Conservation (phyloP, 2,113 vertebrate genomes). For the Heterotilapia buettikoferi region DNA sequence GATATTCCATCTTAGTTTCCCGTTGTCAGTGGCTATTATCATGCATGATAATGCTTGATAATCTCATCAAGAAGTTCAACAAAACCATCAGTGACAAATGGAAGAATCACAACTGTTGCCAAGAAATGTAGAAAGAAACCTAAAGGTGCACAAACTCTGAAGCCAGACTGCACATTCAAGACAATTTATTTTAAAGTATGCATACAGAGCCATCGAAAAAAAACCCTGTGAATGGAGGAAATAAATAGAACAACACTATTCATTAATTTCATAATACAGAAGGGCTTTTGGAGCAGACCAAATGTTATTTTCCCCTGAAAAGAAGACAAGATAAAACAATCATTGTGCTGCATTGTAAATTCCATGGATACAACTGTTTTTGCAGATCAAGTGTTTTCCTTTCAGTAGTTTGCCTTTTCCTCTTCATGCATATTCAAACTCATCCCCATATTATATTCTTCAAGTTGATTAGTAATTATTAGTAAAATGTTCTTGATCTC, state of each 20-base stretch:
- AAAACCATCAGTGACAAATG: neutral
- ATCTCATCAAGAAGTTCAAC: neutral
- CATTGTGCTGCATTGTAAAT: no score
- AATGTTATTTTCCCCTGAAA: no score
- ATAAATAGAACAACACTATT: neutral
- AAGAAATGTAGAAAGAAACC: neutral
- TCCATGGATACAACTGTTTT: no score
- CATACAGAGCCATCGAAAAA: neutral
- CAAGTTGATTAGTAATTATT: no score
- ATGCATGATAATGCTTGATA: neutral
- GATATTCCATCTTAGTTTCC: neutral
- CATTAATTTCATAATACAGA: neutral
- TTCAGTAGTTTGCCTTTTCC: no score
- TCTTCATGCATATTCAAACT: no score
- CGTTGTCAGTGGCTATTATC: fast-evolving
- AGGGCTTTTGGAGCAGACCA: neutral
- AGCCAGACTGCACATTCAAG: neutral
- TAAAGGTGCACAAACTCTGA: neutral
- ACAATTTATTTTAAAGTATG: neutral
- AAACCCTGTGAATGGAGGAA: neutral
- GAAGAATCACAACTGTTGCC: neutral
- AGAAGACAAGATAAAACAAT: no score
- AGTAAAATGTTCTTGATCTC: no score
- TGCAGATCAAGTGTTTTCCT: no score
- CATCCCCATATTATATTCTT: no score